Conservation (phyloP, 92 coral and sea anemone species). For the Phymanthus crucifer region DNA sequence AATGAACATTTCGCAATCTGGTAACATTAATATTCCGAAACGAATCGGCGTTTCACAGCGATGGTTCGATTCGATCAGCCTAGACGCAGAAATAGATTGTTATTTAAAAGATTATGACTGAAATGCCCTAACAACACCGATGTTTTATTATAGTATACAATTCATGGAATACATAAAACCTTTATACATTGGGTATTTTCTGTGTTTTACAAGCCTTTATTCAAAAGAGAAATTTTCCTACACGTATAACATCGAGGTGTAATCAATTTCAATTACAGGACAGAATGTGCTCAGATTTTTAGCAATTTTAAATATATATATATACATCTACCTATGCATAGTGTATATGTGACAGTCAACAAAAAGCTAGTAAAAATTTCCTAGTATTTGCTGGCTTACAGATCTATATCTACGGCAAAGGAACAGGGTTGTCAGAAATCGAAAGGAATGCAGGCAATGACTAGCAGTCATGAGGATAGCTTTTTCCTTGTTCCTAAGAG, state of each 20-base stretch:
- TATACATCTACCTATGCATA: conserved; percentile 25
- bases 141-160: conserved; percentile 8
- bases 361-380: neutral
- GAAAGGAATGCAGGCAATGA: neutral
- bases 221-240: conserved; percentile 27
- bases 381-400: conserved; percentile 7
- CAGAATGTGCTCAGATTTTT: conserved; percentile 14
- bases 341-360: conserved; percentile 22
- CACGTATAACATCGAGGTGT: conserved; percentile 33
- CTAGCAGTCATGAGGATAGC: neutral
- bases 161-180: conserved; percentile 8
- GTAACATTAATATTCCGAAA: neutral
- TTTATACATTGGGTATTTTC: conserved; percentile 12
- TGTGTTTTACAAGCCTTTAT: conserved; percentile 43
- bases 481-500: neutral
- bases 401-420: neutral
- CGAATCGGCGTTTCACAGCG: neutral
- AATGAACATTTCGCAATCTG: conserved; percentile 6
- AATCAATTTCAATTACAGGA: conserved; percentile 31
- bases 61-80: neutral
- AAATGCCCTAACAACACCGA: conserved; percentile 14
- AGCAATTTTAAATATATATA: conserved; percentile 30
- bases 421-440: neutral
- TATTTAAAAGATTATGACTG: neutral
- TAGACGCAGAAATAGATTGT: neutral